Evolutionary conservation across 2,113 vertebrate species (phyloP), one percentile per base, ranked within the genome.

Genomic region (Athene noctua): DNA sequence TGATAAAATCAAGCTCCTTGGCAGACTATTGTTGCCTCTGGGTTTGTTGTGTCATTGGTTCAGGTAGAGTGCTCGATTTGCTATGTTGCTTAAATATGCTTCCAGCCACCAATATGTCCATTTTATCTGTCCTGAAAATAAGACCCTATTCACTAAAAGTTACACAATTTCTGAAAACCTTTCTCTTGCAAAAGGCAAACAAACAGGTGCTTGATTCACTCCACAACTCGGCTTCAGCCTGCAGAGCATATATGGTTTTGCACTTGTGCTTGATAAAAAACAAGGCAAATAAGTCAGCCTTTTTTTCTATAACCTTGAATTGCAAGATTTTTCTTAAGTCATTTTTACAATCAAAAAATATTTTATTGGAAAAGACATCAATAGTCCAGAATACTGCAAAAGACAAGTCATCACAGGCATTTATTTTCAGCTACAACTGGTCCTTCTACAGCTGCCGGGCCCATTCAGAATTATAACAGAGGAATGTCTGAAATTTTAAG

Each of bases 1-100:
- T 38, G 92, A 96, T 96, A 97, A 93, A 80, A 95, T 97, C 84
- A 71, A 84, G 11, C 46, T 94, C 79, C 72, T 74, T 90, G 82
- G 86, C 92, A 95, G 82, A 49, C 63, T 79, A 58, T 47, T 80
- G 29, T 93, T 82, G 94, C 90, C 96, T 70, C 81, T 87, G 92
- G 77, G 89, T 88, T 94, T 92, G 88, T 92, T 5, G 11, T 86
- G 38, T 71, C 75, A 27, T 70, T 54, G 40, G 54, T 65, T 72
- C 57, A 85, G 87, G 90, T 75, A 75, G 85, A 81, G 77, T 70
- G 92, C 89, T 70, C 17, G 52, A 54, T 86, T 72, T 72, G 36
- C 66, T 74, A 38, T 65, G 51, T 67, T 86, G 55, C 80, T 94
- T 88, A 70, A 40, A 42, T 83, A 93, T 74, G 63, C 83, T 93